Evolutionary conservation across 1,140 invertebrate genomes (phyloP).

Genomic region (Limonius californicus): DNA sequence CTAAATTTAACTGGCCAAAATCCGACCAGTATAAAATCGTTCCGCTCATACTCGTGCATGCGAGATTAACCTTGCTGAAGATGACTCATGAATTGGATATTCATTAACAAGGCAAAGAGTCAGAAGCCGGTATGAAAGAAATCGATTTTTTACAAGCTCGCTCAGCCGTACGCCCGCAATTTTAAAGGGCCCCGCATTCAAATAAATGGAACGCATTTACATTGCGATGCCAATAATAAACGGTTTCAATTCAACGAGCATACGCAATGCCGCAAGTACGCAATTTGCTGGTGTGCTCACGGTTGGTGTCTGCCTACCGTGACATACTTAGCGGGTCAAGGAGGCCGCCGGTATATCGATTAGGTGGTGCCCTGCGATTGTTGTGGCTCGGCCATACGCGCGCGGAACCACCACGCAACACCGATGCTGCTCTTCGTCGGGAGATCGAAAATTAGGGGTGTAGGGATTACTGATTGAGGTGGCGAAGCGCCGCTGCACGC

Average conservation of each 20-base stretch:
- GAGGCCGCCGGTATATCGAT: conserved; percentile 18
- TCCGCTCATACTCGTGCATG: neutral
- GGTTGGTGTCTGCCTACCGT: conserved; percentile 18
- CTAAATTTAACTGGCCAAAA: too few species aligned
- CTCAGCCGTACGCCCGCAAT: neutral
- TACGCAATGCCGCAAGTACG: too few species aligned
- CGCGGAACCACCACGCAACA: neutral
- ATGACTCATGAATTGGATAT: neutral
- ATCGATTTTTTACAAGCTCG: too few species aligned
- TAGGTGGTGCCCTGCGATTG: neutral
- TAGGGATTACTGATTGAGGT: too few species aligned
- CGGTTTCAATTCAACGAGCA: too few species aligned
- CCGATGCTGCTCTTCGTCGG: neutral
- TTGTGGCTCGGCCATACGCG: neutral
- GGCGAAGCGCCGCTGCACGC: too few species aligned
- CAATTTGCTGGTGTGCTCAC: neutral
- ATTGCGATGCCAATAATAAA: too few species aligned
- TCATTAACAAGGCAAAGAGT: too few species aligned
- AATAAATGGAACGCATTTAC: neutral
- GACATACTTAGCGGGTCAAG: conserved; percentile 27
- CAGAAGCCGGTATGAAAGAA: too few species aligned
- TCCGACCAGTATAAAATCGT: neutral
- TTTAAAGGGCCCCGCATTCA: neutral
- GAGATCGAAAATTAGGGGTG: too few species aligned
- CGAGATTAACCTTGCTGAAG: neutral